Percentiles rank a stretch among this genome's conserved stretches.
These are phyloP conservation scores for Sparus aurata DNA, from an alignment of 2,797 vertebrate genomes.

Conservation along the genomic window DNA sequence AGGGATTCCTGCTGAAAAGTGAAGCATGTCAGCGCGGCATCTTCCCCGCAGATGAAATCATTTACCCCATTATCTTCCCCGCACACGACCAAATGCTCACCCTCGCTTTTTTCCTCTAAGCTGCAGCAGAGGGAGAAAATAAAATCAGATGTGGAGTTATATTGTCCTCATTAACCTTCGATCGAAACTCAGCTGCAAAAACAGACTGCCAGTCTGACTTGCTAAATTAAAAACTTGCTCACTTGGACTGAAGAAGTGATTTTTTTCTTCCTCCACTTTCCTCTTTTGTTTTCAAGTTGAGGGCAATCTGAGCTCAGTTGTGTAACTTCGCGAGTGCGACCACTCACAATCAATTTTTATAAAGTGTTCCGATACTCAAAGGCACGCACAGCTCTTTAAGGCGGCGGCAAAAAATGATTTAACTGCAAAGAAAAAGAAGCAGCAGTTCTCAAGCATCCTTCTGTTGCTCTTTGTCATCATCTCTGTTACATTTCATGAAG, in stretches of 20 bases:
- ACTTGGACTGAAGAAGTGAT: conserved; percentile 22
- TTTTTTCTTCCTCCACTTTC: neutral
- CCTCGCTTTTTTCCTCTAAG: conserved; percentile 4
- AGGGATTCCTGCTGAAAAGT: conserved; percentile 20
- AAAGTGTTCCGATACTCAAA: conserved; percentile 23
- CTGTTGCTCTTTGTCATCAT: conserved; percentile 5
- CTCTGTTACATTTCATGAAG: conserved; percentile 22
- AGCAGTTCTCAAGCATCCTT: neutral
- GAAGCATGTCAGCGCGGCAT: conserved; percentile 29
- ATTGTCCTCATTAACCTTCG: conserved; percentile 66
- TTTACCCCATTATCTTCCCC: conserved; percentile 51
- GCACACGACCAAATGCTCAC: conserved; percentile 21
- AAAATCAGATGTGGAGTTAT: conserved; percentile 35
- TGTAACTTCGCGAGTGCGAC: conserved; percentile 19
- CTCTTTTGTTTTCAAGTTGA: conserved; percentile 40
- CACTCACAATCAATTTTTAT: conserved; percentile 27
- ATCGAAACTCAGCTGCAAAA: conserved; percentile 37
- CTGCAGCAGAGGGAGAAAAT: conserved; percentile 14
- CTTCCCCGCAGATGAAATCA: conserved; percentile 51
- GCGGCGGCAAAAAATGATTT: neutral
- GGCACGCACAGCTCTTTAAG: conserved; percentile 4
- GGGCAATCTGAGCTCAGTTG: neutral
- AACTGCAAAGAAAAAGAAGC: neutral
- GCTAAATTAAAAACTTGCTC: conserved; percentile 39
- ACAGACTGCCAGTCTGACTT: conserved; percentile 30